phyloP scores from a whole-genome alignment of 2,797 vertebrate genomes.

The Myotis findleyi region DNA sequence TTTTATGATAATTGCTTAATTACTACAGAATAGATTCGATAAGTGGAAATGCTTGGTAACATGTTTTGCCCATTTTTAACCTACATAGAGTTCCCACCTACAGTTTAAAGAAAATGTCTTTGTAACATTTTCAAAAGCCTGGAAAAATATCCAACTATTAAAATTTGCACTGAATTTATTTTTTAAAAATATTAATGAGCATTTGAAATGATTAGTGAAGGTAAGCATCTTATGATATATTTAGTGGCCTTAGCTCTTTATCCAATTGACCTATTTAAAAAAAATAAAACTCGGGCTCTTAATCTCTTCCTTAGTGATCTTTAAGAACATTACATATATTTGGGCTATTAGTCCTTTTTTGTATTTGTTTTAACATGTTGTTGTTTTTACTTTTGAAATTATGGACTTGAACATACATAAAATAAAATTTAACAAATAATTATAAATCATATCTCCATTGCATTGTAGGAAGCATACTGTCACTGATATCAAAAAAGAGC shows the following conservation, averaged over 20 bases:
- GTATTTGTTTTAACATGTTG: background rate
- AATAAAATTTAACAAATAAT: background rate
- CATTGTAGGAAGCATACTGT: background rate
- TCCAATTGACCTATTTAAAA: background rate
- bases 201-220: background rate
- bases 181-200: background rate
- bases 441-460: background rate
- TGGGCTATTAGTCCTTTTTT: background rate
- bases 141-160: background rate
- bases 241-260: background rate
- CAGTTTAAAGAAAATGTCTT: background rate
- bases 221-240: background rate
- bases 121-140: background rate
- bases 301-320: background rate
- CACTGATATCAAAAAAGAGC: background rate
- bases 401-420: background rate
- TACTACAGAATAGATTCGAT: background rate
- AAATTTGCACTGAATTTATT: background rate
- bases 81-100: background rate
- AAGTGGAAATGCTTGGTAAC: background rate
- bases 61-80: background rate
- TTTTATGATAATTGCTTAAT: background rate
- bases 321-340: background rate
- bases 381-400: background rate
- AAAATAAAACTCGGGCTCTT: background rate